phyloP scores from a whole-genome alignment of 2,797 vertebrate species.

The Stomatorhinus walkeri region DNA sequence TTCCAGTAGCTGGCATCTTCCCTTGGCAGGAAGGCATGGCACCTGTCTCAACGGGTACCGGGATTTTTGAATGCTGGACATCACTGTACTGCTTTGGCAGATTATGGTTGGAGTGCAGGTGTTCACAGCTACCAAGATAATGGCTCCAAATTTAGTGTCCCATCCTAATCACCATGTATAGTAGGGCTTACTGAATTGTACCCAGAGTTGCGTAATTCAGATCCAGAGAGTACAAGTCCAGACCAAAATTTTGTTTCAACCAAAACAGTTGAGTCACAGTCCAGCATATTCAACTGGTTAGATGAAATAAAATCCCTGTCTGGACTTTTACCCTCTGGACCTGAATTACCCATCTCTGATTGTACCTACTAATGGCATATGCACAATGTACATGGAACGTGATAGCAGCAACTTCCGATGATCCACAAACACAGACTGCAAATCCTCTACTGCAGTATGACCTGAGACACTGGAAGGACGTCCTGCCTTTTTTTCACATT shows the following conservation, averaged over 20 bases:
- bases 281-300: not conserved
- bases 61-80: not conserved
- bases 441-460: not conserved
- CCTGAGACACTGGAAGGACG: not conserved
- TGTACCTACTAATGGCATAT: not conserved
- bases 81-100: not conserved
- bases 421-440: not conserved
- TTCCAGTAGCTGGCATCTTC: not conserved
- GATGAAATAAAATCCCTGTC: not conserved
- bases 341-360: not conserved
- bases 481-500: not conserved
- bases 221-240: not conserved
- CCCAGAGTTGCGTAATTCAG: not conserved
- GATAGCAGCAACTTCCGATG: not conserved
- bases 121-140: not conserved
- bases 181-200: not conserved
- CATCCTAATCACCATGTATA: not conserved
- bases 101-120: not conserved
- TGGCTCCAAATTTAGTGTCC: not conserved
- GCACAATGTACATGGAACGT: not conserved
- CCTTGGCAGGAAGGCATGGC: not conserved
- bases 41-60: not conserved
- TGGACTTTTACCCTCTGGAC: not conserved
- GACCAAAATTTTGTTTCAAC: not conserved
- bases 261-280: not conserved